These are phyloP conservation scores for Pantherophis guttatus DNA, from an alignment of 2,113 vertebrate genomes.

Conservation along the genomic window DNA sequence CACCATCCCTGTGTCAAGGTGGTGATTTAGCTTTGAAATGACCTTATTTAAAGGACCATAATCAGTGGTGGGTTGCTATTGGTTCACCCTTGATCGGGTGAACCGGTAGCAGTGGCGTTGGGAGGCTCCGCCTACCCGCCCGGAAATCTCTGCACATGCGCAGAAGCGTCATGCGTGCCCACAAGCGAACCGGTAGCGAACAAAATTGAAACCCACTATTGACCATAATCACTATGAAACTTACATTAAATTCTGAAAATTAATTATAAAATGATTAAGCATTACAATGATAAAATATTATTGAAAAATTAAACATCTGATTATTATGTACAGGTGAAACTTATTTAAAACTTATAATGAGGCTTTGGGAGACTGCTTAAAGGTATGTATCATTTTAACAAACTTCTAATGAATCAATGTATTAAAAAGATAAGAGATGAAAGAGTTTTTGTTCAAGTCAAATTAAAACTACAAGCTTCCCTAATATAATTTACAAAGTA, in stretches of 20 bases:
- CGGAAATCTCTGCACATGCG: no score
- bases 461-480: conserved; percentile 29
- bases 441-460: conserved; percentile 36
- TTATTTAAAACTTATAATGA: conserved; percentile 11
- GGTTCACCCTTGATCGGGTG: no score
- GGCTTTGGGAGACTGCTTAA: background rate
- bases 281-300: conserved; percentile 32
- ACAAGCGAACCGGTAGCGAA: no score
- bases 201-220: no score
- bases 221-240: conserved; percentile 30
- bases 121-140: no score
- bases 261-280: conserved; percentile 35
- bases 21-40: conserved; percentile 22
- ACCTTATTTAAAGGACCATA: conserved; percentile 43
- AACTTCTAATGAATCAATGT: conserved; percentile 31
- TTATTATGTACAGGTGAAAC: conserved; percentile 16
- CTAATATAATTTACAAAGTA: conserved; percentile 45
- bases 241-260: conserved; percentile 29
- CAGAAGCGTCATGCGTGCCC: no score
- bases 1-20: background rate
- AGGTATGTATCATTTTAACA: conserved; percentile 23
- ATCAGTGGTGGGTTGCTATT: background rate
- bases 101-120: no score
- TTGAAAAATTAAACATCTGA: conserved; percentile 33
- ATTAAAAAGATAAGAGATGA: conserved; percentile 38